Evolutionary conservation across 2,113 vertebrate species (phyloP), one percentile per base, ranked within the genome.

Genomic region (Xiphias gladius): DNA sequence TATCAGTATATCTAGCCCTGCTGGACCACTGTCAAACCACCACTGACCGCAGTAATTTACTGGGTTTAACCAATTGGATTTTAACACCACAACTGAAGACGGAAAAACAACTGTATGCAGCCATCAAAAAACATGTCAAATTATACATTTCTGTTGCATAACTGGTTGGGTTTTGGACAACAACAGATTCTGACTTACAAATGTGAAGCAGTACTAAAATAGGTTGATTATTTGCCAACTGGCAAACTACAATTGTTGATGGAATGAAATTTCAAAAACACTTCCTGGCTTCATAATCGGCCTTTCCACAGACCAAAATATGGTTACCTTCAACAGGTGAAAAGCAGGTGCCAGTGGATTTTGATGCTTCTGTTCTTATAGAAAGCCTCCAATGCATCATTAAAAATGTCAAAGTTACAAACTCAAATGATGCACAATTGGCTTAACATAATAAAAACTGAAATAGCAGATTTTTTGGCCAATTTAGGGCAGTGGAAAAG

Each of bases 21-120:
- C 20, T 72, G 57, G 32, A 50, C 24, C 64, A 32, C 48, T 46
- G n/a, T 73, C 79, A 73, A 50, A 64, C 58, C 46, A 55, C 59
- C 22, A 55, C 70, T 4, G 12, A 52, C 59, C 17, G 5, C 16
- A 85, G 55, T 69, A 58, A 85, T 77, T 74, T 66, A 77, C 43
- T 70, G 16, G 30, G 64, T 58, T 82, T 70, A 69, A 28, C 1
- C 6, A 79, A 79, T 24, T 52, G 63, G 37, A 72, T 28, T 64
- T 61, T 63, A 7, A 59, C 66, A 62, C 35, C 48, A 67, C 54
- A 37, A 35, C 63, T 59, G 50, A 58, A 54, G 41, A 30, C 65
- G 68, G 43, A 58, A 80, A 72, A 83, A 30, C 46, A 4, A 9
- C 62, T 50, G 26, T 62, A 50, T 24, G 35, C 17, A 68, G 52